Evolutionary conservation across 2,113 vertebrate genomes (phyloP).

Genomic region (Pungitius pungitius): DNA sequence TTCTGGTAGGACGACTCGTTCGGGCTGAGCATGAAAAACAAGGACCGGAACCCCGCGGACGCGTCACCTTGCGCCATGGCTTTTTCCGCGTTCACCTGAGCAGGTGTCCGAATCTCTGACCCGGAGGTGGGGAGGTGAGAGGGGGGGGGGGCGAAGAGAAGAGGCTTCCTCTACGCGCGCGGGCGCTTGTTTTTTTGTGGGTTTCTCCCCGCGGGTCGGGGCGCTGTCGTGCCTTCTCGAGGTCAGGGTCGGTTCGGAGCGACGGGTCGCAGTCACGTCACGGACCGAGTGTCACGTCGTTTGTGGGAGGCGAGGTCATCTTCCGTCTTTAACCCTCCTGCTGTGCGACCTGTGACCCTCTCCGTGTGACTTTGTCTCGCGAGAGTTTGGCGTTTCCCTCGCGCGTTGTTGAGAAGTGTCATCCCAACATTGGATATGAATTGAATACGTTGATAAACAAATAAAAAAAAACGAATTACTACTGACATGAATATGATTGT

Average conservation of each 20-base stretch:
- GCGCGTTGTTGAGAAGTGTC: neutral
- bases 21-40: conserved; percentile 86
- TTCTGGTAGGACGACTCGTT: conserved; percentile 84
- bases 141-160: too few species aligned
- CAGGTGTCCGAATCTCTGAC: conserved; percentile 29
- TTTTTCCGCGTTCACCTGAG: conserved; percentile 30
- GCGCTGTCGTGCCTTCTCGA: too few species aligned
- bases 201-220: too few species aligned
- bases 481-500: neutral
- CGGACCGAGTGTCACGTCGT: neutral
- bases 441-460: neutral
- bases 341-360: too few species aligned
- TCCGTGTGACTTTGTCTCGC: neutral
- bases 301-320: neutral
- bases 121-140: too few species aligned
- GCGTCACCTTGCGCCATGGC: conserved; percentile 42
- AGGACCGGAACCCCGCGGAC: conserved; percentile 77
- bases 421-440: neutral
- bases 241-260: neutral
- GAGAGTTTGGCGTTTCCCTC: neutral
- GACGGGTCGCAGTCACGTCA: neutral
- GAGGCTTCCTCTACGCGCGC: neutral
- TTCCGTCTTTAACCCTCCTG: too few species aligned
- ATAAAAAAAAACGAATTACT: neutral
- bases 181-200: too few species aligned